These are phyloP conservation scores for Oryzias dopingdopingensis DNA, from an alignment of 2,797 vertebrate species.

Conservation along the genomic window DNA sequence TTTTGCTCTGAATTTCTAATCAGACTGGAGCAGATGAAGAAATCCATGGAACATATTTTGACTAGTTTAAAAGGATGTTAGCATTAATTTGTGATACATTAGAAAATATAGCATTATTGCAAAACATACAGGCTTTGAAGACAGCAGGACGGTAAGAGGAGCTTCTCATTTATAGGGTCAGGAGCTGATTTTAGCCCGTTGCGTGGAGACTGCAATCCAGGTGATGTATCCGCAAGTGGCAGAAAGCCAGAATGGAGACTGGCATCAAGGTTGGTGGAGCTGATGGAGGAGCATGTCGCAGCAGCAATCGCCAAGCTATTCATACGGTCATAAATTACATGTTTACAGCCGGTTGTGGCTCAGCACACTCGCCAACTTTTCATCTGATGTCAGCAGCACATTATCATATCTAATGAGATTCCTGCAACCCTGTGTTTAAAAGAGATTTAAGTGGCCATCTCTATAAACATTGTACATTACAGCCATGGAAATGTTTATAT, in stretches of 20 bases:
- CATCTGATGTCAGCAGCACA: conserved; percentile 64
- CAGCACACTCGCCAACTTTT: conserved; percentile 31
- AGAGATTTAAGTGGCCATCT: conserved; percentile 51
- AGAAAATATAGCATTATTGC: conserved; percentile 19
- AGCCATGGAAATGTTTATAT: conserved; percentile 52
- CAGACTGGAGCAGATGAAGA: neutral
- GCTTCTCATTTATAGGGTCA: conserved; percentile 38
- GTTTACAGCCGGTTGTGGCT: conserved; percentile 59
- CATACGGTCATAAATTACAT: conserved; percentile 68
- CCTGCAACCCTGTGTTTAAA: conserved; percentile 67
- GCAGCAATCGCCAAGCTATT: conserved; percentile 57
- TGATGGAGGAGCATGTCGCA: conserved; percentile 65
- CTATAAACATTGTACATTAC: conserved; percentile 68
- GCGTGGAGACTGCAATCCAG: conserved; percentile 59
- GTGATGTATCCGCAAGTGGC: conserved; percentile 70
- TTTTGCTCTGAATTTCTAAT: neutral
- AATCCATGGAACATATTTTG: conserved; percentile 1
- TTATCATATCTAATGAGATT: conserved; percentile 80
- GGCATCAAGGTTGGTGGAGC: conserved; percentile 47
- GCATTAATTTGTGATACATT: conserved; percentile 8
- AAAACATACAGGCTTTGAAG: conserved; percentile 35
- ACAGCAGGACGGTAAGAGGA: conserved; percentile 27
- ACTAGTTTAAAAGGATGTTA: conserved; percentile 6
- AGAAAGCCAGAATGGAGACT: conserved; percentile 60
- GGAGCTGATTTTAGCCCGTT: conserved; percentile 44